phyloP scores from a whole-genome alignment of 2,113 vertebrate genomes.

The Tautogolabrus adspersus region DNA sequence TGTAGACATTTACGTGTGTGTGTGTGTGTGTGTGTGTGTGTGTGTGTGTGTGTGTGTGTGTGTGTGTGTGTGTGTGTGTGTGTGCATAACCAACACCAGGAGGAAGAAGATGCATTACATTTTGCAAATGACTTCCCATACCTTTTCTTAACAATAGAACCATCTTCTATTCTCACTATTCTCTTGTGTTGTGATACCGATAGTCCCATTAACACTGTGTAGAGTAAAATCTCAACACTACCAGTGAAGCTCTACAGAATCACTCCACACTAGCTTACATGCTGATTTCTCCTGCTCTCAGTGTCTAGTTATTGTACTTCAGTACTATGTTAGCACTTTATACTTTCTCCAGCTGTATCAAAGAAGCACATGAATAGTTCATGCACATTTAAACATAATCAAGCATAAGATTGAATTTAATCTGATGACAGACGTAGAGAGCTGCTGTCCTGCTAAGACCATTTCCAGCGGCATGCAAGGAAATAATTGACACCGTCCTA shows the following conservation, averaged over 20 bases:
- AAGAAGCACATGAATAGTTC: no score
- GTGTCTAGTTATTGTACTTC: conserved; percentile 11
- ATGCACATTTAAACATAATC: no score
- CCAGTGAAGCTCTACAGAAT: conserved; percentile 30
- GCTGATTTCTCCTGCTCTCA: conserved; percentile 15
- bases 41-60: no score
- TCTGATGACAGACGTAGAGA: no score
- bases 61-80: background rate
- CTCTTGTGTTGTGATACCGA: conserved; percentile 43
- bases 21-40: background rate
- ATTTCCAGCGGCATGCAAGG: no score
- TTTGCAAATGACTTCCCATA: conserved; percentile 2
- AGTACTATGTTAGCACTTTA: no score
- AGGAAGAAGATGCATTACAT: conserved; percentile 2
- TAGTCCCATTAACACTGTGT: conserved; percentile 24
- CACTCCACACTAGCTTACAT: conserved; percentile 46
- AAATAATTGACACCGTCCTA: no score
- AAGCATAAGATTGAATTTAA: no score
- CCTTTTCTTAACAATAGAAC: background rate
- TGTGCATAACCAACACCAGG: conserved; percentile 1
- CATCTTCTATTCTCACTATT: background rate
- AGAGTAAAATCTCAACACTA: conserved; percentile 51
- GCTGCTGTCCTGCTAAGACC: no score
- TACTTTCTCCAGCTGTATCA: no score
- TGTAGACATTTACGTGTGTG: background rate